Evolutionary conservation across 1,140 invertebrate genomes (phyloP).

Genomic region (Procambarus clarkii): DNA sequence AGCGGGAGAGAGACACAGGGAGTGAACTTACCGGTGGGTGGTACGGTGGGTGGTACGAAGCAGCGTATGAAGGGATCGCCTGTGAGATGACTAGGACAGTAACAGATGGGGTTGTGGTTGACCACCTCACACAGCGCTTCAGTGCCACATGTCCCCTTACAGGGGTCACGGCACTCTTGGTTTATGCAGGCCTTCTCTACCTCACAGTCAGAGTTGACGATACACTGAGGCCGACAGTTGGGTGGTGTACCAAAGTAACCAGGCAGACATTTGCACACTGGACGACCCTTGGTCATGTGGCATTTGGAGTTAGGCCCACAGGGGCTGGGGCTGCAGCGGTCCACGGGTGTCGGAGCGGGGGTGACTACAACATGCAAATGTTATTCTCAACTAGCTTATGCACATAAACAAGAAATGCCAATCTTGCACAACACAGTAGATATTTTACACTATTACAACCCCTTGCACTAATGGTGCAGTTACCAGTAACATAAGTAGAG

Average conservation of each 20-base stretch:
- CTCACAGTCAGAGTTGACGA: constrained; percentile 80
- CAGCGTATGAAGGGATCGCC: constrained; percentile 80
- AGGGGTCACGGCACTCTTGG: constrained; percentile 87
- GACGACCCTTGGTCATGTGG: constrained; percentile 76
- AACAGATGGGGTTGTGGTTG: constrained; percentile 87
- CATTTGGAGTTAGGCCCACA: constrained; percentile 86
- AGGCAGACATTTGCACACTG: constrained; percentile 82
- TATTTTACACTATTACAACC: too few species aligned
- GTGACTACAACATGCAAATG: neutral
- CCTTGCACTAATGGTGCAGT: too few species aligned
- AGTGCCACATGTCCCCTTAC: constrained; percentile 85
- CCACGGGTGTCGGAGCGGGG: constrained; percentile 57
- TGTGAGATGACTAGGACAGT: constrained; percentile 81
- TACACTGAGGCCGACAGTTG: constrained; percentile 78
- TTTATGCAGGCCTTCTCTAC: constrained; percentile 80
- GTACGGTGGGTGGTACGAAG: constrained; percentile 40
- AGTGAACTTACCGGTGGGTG: constrained; percentile 67
- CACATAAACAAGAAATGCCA: neutral
- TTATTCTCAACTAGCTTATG: neutral
- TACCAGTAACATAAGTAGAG: too few species aligned
- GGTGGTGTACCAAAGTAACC: constrained; percentile 81
- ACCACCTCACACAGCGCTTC: constrained; percentile 83
- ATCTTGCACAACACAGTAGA: too few species aligned
- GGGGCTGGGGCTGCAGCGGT: constrained; percentile 84
- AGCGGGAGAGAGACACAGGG: constrained; percentile 3